Evolutionary conservation across 2,797 vertebrate species (phyloP), one percentile per base, ranked within the genome.

Genomic region (Chaunax sp.): DNA sequence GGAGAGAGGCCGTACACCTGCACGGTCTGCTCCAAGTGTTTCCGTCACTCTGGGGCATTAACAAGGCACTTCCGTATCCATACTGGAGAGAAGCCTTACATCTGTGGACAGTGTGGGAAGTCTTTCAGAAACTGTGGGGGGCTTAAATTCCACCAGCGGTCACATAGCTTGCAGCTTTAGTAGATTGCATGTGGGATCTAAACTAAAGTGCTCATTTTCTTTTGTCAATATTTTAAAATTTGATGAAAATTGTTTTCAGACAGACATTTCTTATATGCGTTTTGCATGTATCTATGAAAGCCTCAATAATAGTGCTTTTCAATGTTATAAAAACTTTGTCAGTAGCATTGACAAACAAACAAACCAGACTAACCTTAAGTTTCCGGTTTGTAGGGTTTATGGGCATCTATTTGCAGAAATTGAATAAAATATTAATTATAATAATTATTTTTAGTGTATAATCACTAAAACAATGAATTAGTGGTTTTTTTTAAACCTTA

Each of bases 11-110:
- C 93, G 0, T 94, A 91, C 75, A 81, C 82, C 38, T 93, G 93
- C 80, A 86, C 91, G 0, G 89, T 92, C 5, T 94, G 93, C 72
- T 83, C 89, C 6, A 91, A 90, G 61, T 84, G 87, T 51, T 94
- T 94, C 78, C 90, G 92, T 20, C 93, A 94, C 89, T 93, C 92
- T 0, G 92, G 92, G 23, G 92, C 92, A 0, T 74, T 94, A n/a
- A 94, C 91, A 8, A 77, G 93, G 4, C 93, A 94, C 74, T 91
- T 93, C 62, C 91, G 93, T n/a, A 94, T 94, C 80, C 92, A 94
- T 66, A 94, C 93, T 0, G 93, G 92, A 19, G 92, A 94, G 79
- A 94, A 94, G 64, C 92, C 92, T 2, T 94, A 94, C 13, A 33
- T 89, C 43, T 94, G 93, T 2, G 81, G 80, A 23, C 90, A 92